Conservation (phyloP, 2,888 invertebrate species). For the Aproaerema taeniolella region DNA sequence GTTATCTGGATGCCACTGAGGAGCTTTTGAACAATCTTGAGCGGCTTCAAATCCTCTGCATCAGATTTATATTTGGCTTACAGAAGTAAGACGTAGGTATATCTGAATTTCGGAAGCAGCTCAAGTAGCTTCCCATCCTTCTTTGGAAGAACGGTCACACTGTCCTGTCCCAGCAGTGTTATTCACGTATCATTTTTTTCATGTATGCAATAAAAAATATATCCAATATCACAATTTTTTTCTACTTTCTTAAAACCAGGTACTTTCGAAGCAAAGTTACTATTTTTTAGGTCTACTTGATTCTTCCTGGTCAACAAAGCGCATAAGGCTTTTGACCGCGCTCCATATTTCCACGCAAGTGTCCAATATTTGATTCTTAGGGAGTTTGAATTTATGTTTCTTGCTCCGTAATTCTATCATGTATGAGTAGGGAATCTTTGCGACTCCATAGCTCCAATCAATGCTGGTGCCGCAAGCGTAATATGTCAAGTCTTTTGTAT, state of each 20-base stretch:
- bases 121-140: too few relatives aligned
- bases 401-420: constrained; percentile 62
- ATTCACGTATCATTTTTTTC: too few relatives aligned
- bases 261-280: too few relatives aligned
- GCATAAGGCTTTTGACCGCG: constrained; percentile 52
- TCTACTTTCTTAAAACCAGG: not conserved
- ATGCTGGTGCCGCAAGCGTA: constrained; percentile 63
- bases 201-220: too few relatives aligned
- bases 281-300: too few relatives aligned
- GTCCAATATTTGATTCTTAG: constrained; percentile 53
- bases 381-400: constrained; percentile 52
- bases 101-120: too few relatives aligned
- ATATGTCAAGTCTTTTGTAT: constrained; percentile 63
- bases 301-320: constrained; percentile 38
- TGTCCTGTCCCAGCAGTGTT: too few relatives aligned
- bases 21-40: too few relatives aligned
- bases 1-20: too few relatives aligned
- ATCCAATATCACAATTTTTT: not conserved
- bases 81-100: too few relatives aligned
- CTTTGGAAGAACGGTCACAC: too few relatives aligned
- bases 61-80: not conserved
- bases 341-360: constrained; percentile 55
- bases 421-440: constrained; percentile 63
- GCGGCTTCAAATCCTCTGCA: too few relatives aligned
- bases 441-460: constrained; percentile 64